Percentiles rank a stretch among this genome's conserved stretches.
phyloP scores from a whole-genome alignment of 2,113 vertebrate species.

The Notiomystis cincta region DNA sequence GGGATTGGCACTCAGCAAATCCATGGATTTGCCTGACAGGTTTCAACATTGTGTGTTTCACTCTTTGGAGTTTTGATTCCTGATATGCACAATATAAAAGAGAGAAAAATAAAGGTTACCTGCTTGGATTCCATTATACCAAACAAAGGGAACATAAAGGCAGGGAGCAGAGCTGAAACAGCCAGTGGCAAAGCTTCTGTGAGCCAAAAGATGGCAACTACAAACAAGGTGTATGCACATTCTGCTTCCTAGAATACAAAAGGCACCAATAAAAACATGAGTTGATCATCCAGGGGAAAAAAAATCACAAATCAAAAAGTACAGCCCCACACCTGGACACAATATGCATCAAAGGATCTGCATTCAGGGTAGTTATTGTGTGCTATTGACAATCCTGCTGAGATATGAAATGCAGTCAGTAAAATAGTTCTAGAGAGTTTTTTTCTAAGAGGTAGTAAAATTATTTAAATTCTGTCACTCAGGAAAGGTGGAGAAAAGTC shows the following conservation, averaged over 20 bases:
- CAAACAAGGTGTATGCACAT: slow-evolving; percentile 83
- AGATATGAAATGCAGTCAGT: background rate
- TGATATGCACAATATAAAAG: background rate
- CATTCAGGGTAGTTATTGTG: background rate
- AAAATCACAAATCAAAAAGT: background rate
- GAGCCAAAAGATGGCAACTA: slow-evolving; percentile 87
- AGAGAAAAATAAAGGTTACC: slow-evolving; percentile 61
- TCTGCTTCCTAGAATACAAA: slow-evolving; percentile 79
- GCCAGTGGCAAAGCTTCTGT: slow-evolving; percentile 85
- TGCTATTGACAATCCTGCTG: background rate
- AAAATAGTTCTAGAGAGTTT: background rate
- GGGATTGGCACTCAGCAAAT: background rate
- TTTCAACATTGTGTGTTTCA: background rate
- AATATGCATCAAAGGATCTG: background rate
- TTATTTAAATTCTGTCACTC: background rate
- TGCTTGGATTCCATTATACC: slow-evolving; percentile 85
- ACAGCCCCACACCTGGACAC: background rate
- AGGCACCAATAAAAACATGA: background rate
- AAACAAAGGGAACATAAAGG: slow-evolving; percentile 84
- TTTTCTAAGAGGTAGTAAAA: background rate
- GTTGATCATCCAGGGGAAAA: background rate
- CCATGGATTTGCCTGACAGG: background rate
- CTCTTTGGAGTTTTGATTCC: background rate
- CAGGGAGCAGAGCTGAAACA: slow-evolving; percentile 86
- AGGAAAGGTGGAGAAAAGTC: background rate